Evolutionary conservation across 2,888 invertebrate species (phyloP).

Genomic region (Nomada hirtipes): DNA sequence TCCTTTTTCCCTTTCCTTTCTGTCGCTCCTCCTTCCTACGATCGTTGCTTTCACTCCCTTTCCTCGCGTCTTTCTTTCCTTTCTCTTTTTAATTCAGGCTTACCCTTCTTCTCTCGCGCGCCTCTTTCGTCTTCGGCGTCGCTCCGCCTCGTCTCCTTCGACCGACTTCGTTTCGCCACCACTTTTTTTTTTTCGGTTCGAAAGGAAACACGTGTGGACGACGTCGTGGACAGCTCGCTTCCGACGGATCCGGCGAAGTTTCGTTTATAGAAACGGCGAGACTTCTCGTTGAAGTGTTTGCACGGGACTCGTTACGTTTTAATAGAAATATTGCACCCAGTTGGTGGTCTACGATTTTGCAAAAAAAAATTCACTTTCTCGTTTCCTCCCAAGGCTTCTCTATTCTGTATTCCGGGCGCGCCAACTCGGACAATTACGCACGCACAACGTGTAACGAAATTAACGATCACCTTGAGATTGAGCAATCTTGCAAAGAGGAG

Average conservation of each 20-base stretch:
- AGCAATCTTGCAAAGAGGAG: not conserved
- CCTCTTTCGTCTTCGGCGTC: not conserved
- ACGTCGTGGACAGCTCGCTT: not conserved
- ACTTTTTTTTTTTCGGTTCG: not conserved
- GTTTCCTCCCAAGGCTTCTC: too few relatives aligned
- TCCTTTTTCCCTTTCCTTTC: conserved; percentile 7
- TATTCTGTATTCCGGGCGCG: not conserved
- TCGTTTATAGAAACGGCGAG: not conserved
- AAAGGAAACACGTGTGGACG: conserved; percentile 15
- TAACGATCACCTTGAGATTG: conserved; percentile 29
- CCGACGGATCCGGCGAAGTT: not conserved
- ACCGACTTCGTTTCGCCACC: not conserved
- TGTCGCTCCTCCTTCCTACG: not conserved
- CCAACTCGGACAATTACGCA: conserved; percentile 7
- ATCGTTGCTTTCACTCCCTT: not conserved
- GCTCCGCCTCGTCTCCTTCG: not conserved
- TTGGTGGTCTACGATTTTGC: too few relatives aligned
- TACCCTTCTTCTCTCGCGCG: not conserved
- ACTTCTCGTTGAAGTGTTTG: not conserved
- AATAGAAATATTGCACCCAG: too few relatives aligned
- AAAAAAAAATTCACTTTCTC: too few relatives aligned
- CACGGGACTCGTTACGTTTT: too few relatives aligned
- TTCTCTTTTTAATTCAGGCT: not conserved
- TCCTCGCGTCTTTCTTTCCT: not conserved
- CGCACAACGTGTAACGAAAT: conserved; percentile 18